phyloP scores from a whole-genome alignment of 1,140 invertebrate genomes.

The Potamilus streckersoni region DNA sequence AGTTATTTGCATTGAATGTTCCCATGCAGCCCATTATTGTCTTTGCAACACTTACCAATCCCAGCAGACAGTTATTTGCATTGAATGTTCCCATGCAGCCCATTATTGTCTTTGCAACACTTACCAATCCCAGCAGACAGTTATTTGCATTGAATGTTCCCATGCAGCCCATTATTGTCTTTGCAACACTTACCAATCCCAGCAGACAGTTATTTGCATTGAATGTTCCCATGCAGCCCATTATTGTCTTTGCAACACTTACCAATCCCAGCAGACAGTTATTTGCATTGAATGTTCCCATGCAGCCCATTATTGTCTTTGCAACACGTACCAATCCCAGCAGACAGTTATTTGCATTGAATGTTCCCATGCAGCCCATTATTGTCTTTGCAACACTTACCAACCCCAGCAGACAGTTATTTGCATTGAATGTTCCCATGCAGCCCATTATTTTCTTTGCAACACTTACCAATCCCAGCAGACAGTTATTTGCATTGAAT shows the following conservation, averaged over 20 bases:
- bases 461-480: slow-evolving; percentile 24
- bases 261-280: slow-evolving; percentile 21
- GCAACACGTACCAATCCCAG: slow-evolving; percentile 20
- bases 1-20: slow-evolving; percentile 14
- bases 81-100: slow-evolving; percentile 19
- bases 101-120: not conserved
- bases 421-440: slow-evolving; percentile 13
- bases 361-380: slow-evolving; percentile 16
- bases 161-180: slow-evolving; percentile 8
- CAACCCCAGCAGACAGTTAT: slow-evolving; percentile 15
- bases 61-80: slow-evolving; percentile 15
- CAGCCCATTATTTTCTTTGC: slow-evolving; percentile 7
- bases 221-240: slow-evolving; percentile 20
- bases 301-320: slow-evolving; percentile 8
- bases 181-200: slow-evolving; percentile 19
- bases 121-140: slow-evolving; percentile 24
- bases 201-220: slow-evolving; percentile 14
- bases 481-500: slow-evolving; percentile 15
- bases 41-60: slow-evolving; percentile 16
- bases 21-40: slow-evolving; percentile 13
- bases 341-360: slow-evolving; percentile 14
- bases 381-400: slow-evolving; percentile 12
- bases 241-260: slow-evolving; percentile 6
- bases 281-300: slow-evolving; percentile 13
- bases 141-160: slow-evolving; percentile 14